phyloP scores from a whole-genome alignment of 2,888 invertebrate species.

The Eupithecia vulgata region DNA sequence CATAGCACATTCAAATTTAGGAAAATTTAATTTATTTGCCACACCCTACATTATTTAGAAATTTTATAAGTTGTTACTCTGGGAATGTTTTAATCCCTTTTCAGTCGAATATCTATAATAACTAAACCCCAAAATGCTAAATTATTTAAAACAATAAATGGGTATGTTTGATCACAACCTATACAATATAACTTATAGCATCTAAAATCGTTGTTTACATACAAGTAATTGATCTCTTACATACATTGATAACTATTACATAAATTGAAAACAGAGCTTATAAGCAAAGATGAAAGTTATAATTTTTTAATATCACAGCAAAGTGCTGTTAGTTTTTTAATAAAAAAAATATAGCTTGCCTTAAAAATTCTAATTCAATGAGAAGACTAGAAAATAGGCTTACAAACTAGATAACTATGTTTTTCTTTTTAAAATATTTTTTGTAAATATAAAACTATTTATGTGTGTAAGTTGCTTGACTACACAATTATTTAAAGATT shows the following conservation, averaged over 20 bases:
- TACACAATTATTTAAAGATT: neutral
- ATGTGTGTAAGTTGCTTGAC: neutral
- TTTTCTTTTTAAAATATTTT: slow-evolving; percentile 18
- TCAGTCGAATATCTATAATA: slow-evolving; percentile 25
- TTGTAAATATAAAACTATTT: neutral
- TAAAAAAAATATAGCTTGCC: slow-evolving; percentile 26
- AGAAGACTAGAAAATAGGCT: slow-evolving; percentile 65
- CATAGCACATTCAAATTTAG: neutral
- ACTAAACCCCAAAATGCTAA: slow-evolving; percentile 1
- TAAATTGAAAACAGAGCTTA: neutral
- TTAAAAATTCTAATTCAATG: slow-evolving; percentile 24
- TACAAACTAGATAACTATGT: slow-evolving; percentile 61
- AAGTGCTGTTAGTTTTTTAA: neutral
- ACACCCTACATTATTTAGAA: slow-evolving; percentile 6
- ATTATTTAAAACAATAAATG: slow-evolving; percentile 10
- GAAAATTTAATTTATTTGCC: slow-evolving; percentile 5
- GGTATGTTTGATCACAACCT: slow-evolving; percentile 23
- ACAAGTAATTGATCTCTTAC: slow-evolving; percentile 6
- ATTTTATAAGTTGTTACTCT: slow-evolving; percentile 9
- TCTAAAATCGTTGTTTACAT: slow-evolving; percentile 24
- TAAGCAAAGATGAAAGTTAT: neutral
- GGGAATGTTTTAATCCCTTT: slow-evolving; percentile 33
- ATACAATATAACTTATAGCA: slow-evolving; percentile 20
- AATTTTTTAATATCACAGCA: neutral
- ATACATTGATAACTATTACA: too few species aligned